Base-by-base conservation (phyloP, 2,113 vertebrate species). In the Salvator merianae region DNA sequence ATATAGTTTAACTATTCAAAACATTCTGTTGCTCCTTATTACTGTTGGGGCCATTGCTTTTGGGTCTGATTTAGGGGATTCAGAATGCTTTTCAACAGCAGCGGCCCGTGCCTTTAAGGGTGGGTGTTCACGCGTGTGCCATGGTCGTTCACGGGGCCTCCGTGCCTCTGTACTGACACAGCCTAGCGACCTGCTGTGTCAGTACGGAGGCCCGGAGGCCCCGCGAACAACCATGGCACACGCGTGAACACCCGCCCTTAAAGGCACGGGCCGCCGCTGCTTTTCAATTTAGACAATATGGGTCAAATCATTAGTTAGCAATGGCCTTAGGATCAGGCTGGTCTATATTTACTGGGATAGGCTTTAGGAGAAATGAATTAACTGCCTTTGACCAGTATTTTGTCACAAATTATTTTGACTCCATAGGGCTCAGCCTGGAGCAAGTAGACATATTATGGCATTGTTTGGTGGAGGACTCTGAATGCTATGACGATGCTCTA, bases 371-470 rank as follows among this genome's bases (percentile, higher is more conserved):
- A 9, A 53, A 53, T 13, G 16, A 53, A 14, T 53, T 53, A 53
- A 53, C 50, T 55, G 32, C 6, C 47, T 59, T 71, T 81, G 47
- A 55, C 24, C 14, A 59, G 26, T 5, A 63, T 16, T 28, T 74
- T 82, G 28, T 65, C 62, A 55, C 63, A 1, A 65, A 89, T 91
- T 72, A 89, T 75, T 73, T 77, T 13, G 30, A 53, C 70, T 63
- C 62, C 91, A 43, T 92, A 99, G 99, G 99, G 79, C 91, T 99
- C 90, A 99, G 98, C 92, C 97, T 99, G 96, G 99, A 99, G 81
- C 99, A 99, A 96, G 99, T 99, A 74, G 99, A 99, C 94, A 99
- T 99, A 93, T 94, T 99, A 90, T 99, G 98, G 99, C 98, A 99
- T 93, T 99, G 99, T 93, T 95, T 99, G 86, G 99, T 99, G 76